A percentile compares a stretch with the other conserved stretches of the same genome.
phyloP scores from a whole-genome alignment of 2,797 vertebrate genomes.

The Bradypodion ventrale region DNA sequence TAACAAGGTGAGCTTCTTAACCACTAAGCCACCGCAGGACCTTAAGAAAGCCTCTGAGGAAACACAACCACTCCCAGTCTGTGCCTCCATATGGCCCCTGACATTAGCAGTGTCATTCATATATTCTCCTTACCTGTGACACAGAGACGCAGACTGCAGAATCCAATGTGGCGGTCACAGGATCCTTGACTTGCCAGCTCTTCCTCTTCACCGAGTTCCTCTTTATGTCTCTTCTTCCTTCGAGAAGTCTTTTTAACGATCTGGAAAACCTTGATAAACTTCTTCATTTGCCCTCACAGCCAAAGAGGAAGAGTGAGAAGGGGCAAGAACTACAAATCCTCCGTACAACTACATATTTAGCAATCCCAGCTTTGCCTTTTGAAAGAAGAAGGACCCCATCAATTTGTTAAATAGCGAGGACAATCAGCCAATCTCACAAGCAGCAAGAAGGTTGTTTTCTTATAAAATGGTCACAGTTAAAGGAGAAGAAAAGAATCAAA shows the following conservation, averaged over 20 bases:
- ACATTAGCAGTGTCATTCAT: background rate
- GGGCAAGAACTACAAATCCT: background rate
- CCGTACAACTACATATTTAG: background rate
- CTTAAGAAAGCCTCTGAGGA: constrained; percentile 39
- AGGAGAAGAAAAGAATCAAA: constrained; percentile 33
- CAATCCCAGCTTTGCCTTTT: constrained; percentile 35
- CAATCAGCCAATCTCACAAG: constrained; percentile 37
- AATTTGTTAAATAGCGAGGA: constrained; percentile 38
- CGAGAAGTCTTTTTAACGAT: constrained; percentile 86
- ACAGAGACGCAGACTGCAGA: constrained; percentile 85
- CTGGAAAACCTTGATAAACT: constrained; percentile 85
- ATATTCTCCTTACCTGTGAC: constrained; percentile 80
- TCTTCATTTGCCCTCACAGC: constrained; percentile 72
- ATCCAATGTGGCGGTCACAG: constrained; percentile 75
- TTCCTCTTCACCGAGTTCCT: constrained; percentile 77
- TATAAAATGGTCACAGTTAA: constrained; percentile 16
- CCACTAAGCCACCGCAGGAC: too few relatives aligned
- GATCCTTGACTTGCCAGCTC: constrained; percentile 81
- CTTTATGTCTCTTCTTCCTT: constrained; percentile 79
- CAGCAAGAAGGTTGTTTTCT: background rate
- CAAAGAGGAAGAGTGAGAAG: background rate
- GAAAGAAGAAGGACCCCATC: constrained; percentile 38
- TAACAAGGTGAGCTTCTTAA: too few relatives aligned
- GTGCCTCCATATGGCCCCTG: background rate
- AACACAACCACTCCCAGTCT: background rate